Percentiles rank a stretch among this genome's conserved stretches.
Conservation (phyloP, 2,888 invertebrate genomes). For the Dryococelus australis region DNA sequence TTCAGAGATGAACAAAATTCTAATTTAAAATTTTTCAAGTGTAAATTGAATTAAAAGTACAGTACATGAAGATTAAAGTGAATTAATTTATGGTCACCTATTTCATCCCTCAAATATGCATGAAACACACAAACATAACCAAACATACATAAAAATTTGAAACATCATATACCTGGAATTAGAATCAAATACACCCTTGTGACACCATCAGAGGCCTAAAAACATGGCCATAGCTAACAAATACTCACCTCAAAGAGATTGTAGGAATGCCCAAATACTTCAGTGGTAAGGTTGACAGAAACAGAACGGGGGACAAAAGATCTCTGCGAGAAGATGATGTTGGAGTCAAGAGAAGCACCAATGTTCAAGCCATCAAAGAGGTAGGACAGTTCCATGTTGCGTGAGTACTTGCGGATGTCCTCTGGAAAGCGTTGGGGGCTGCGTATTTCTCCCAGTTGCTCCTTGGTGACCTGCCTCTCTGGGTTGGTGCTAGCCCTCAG, state of each 20-base stretch:
- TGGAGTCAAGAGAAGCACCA: constrained; percentile 72
- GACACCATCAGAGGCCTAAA: no score
- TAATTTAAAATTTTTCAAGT: no score
- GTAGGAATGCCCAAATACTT: constrained; percentile 79
- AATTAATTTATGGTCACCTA: no score
- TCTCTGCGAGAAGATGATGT: constrained; percentile 83
- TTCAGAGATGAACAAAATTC: no score
- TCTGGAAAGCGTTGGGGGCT: constrained; percentile 67
- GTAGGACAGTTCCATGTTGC: constrained; percentile 78
- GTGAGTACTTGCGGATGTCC: constrained; percentile 83
- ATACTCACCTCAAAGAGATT: constrained; percentile 73
- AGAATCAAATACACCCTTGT: no score
- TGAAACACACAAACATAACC: no score
- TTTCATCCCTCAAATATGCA: no score
- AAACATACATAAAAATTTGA: no score
- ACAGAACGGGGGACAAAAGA: constrained; percentile 80
- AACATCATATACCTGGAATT: no score
- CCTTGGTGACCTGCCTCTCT: constrained; percentile 69
- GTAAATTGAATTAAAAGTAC: no score
- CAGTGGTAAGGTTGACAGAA: constrained; percentile 75
- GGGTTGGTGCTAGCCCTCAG: constrained; percentile 80
- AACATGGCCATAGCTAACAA: no score
- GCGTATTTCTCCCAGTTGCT: constrained; percentile 63
- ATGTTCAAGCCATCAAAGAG: constrained; percentile 73
- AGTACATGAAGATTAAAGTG: no score